These are phyloP conservation scores for Anhinga rufa DNA, from an alignment of 2,113 vertebrate species.

Conservation along the genomic window DNA sequence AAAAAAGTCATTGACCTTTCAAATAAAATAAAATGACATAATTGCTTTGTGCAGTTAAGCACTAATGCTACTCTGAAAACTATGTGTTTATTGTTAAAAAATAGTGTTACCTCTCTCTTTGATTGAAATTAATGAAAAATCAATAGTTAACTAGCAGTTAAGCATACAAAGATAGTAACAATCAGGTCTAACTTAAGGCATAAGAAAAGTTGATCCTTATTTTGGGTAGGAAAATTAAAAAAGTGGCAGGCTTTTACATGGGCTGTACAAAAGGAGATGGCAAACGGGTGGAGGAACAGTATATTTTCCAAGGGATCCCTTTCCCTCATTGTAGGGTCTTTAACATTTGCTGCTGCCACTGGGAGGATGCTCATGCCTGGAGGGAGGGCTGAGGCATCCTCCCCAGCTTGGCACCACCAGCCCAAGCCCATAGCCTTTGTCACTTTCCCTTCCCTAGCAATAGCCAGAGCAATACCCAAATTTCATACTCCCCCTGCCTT, in stretches of 20 bases:
- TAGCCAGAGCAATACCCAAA: not conserved
- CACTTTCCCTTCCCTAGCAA: not conserved
- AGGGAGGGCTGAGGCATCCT: not conserved
- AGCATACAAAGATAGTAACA: not conserved
- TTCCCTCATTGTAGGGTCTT: not conserved
- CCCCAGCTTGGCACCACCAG: not conserved
- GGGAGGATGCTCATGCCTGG: not conserved
- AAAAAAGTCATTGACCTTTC: not conserved
- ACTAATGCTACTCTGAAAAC: not conserved
- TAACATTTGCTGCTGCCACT: not conserved
- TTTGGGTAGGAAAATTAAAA: not conserved
- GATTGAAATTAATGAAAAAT: not conserved
- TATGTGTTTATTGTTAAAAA: not conserved
- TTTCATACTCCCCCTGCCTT: not conserved
- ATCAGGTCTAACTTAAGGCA: not conserved
- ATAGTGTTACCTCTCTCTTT: accelerated
- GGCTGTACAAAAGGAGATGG: not conserved
- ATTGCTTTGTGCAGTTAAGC: not conserved
- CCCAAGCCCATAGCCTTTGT: not conserved
- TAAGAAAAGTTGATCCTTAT: not conserved
- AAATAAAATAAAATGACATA: not conserved
- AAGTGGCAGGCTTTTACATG: not conserved
- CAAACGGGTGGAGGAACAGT: not conserved
- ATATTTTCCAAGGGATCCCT: not conserved
- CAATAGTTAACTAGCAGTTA: not conserved